Base-by-base conservation (phyloP, 2,888 invertebrate species). In the Folsomia manolachei region DNA sequence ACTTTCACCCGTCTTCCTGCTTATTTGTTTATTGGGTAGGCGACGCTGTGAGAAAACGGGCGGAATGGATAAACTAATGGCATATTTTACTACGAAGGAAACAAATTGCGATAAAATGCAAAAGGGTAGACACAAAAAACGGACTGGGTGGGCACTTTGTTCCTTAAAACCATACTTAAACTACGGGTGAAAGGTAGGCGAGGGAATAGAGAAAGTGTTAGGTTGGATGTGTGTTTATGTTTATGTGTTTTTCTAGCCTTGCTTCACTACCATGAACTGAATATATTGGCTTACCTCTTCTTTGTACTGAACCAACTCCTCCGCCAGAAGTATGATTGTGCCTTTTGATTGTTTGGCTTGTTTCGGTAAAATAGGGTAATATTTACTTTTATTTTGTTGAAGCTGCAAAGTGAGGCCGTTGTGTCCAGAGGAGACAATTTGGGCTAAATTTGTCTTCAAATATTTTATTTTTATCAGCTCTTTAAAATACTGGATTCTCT, bases 391-490 rank as follows among this genome's bases (percentile, higher is more conserved):
- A 52, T 74, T 75, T 61, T 79, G 79, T 11, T 70, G 72, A 2
- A 79, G 72, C n/a, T 72, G 75, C 24, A 77, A 62, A 21, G 60
- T 14, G 14, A 76, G 70, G 27, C 77, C 76, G 53, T 72, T 69
- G 65, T 77, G 76, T 7, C 76, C 76, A 9, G 75, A 65, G 51
- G 77, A 67, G 1, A 77, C 74, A 63, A 77, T 69, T 64, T 75
- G 87, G 18, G 87, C 88, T 24, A 88, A 80, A 24, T 86, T 85
- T 75, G 86, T 85, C 53, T n/a, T n/a, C n/a, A n/a, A n/a, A n/a
- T n/a, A n/a, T n/a, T n/a, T n/a, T n/a, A n/a, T n/a, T n/a, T n/a
- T n/a, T n/a, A n/a, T n/a, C n/a, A n/a, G n/a, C n/a, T n/a, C n/a
- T n/a, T n/a, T n/a, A n/a, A n/a, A n/a, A n/a, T n/a, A n/a, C n/a